phyloP scores from a whole-genome alignment of 2,888 invertebrate genomes.

The Amphimallon solstitiale region DNA sequence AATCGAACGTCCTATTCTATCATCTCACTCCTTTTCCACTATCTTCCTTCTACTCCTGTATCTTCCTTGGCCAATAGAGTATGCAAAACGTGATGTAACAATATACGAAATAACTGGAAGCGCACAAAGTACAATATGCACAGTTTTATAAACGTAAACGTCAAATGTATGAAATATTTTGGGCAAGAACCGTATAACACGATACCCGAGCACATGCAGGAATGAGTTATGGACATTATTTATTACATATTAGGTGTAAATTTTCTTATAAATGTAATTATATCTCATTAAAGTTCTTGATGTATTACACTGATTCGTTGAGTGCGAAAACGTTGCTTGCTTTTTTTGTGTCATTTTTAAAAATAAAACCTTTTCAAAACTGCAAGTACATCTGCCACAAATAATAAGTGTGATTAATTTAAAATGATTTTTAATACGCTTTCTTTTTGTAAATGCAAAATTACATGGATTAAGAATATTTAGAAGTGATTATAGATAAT shows the following conservation, averaged over 20 bases:
- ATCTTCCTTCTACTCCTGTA: neutral
- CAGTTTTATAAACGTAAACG: neutral
- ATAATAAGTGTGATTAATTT: too few species aligned
- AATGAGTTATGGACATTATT: conserved; percentile 49
- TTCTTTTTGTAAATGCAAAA: too few species aligned
- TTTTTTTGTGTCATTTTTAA: too few species aligned
- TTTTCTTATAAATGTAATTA: conserved; percentile 52
- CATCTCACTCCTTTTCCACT: conserved; percentile 39
- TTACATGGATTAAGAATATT: too few species aligned
- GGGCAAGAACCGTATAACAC: conserved; percentile 28
- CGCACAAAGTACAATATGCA: neutral
- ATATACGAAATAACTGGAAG: neutral
- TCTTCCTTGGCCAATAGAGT: neutral
- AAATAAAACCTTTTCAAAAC: too few species aligned
- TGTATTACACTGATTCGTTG: neutral
- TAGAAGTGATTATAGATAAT: too few species aligned
- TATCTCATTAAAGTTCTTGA: conserved; percentile 33
- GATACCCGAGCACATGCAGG: conserved; percentile 7
- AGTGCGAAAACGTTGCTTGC: too few species aligned
- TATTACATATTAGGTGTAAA: conserved; percentile 56
- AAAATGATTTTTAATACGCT: too few species aligned
- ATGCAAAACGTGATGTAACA: conserved; percentile 12
- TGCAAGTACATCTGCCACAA: too few species aligned
- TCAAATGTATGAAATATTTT: conserved; percentile 39
- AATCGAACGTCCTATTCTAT: conserved; percentile 36